These are phyloP conservation scores for Diploscapter pachys DNA, from an alignment of 1,140 invertebrate species.

Conservation along the genomic window DNA sequence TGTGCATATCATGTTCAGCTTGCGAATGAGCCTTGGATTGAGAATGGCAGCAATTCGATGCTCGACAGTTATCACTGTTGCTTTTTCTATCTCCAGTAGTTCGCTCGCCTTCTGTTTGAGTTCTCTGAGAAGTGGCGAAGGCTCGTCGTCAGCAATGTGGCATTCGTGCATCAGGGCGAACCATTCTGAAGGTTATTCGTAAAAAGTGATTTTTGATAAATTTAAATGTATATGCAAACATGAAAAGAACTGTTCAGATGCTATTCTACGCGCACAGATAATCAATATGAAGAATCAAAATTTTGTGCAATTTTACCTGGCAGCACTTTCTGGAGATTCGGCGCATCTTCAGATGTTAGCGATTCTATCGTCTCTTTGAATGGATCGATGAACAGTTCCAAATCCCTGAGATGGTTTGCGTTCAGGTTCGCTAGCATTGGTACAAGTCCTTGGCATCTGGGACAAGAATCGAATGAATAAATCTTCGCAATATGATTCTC, in stretches of 20 bases:
- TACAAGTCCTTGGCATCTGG: background rate
- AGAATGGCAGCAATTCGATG: slow-evolving; percentile 36
- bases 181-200: slow-evolving; percentile 19
- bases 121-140: slow-evolving; percentile 18
- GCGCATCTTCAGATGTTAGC: slow-evolving; percentile 15
- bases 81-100: slow-evolving; percentile 20
- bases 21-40: slow-evolving; percentile 26
- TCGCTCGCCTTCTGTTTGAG: slow-evolving; percentile 23
- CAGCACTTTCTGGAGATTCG: slow-evolving; percentile 33
- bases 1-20: slow-evolving; percentile 25
- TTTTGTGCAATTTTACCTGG: background rate
- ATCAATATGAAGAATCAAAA: no score
- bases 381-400: slow-evolving; percentile 33
- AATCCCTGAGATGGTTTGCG: slow-evolving; percentile 23
- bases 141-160: slow-evolving; percentile 22
- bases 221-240: no score
- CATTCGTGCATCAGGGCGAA: slow-evolving; percentile 34
- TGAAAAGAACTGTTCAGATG: no score
- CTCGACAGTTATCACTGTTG: slow-evolving; percentile 30
- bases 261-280: no score
- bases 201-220: no score
- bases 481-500: slow-evolving; percentile 9
- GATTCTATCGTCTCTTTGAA: slow-evolving; percentile 36
- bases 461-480: background rate
- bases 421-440: slow-evolving; percentile 22